A percentile compares a stretch with the other conserved stretches of the same genome.
These are phyloP conservation scores for Vireo griseus DNA, from an alignment of 2,797 vertebrate species.

Conservation along the genomic window DNA sequence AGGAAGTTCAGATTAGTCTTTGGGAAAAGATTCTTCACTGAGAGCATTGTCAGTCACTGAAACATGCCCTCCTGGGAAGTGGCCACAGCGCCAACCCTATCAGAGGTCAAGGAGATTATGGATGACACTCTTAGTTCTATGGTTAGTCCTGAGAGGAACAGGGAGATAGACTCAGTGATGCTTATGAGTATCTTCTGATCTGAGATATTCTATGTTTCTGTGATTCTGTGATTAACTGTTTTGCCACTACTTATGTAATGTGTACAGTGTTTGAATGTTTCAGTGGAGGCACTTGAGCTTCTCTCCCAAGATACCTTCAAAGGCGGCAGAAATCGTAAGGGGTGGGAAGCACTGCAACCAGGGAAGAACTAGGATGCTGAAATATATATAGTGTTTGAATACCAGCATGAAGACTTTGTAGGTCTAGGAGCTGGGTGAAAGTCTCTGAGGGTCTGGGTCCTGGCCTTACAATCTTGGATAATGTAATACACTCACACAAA, in stretches of 20 bases:
- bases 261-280: neutral
- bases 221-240: neutral
- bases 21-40: neutral
- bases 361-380: neutral
- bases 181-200: neutral
- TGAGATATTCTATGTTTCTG: neutral
- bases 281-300: neutral
- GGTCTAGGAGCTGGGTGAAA: neutral
- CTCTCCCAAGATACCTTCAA: neutral
- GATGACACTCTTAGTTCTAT: fast-evolving
- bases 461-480: neutral
- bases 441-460: neutral
- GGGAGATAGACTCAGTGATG: neutral
- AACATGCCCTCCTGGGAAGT: neutral
- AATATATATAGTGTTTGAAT: neutral
- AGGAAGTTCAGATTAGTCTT: neutral
- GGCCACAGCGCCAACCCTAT: too few relatives aligned
- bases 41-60: neutral
- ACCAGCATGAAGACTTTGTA: neutral
- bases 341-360: neutral
- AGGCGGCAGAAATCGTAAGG: neutral
- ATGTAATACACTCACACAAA: neutral
- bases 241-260: neutral
- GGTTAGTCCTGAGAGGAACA: neutral
- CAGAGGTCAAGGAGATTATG: neutral